phyloP scores from a whole-genome alignment of 2,113 vertebrate species.

The Clarias batrachus region DNA sequence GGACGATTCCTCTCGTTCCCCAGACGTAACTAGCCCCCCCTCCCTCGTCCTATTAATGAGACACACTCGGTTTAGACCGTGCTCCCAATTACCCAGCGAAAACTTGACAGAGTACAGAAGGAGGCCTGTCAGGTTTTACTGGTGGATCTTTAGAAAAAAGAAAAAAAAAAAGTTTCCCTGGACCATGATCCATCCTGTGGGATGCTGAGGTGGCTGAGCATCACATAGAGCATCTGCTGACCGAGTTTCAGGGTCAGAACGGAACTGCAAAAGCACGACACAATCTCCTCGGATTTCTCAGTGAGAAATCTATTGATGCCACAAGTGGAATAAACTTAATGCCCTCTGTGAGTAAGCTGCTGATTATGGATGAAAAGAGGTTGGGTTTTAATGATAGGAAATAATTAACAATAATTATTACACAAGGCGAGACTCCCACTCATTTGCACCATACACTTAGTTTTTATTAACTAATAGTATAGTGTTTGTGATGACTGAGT shows the following conservation, averaged over 20 bases:
- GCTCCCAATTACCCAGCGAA: slow-evolving; percentile 62
- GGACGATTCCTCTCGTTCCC: slow-evolving; percentile 36
- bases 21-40: slow-evolving; percentile 47
- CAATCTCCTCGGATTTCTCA: neutral
- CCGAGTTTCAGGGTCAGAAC: slow-evolving; percentile 5
- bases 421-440: neutral
- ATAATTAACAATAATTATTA: slow-evolving; percentile 22
- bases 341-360: neutral
- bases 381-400: neutral
- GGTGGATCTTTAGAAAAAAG: slow-evolving; percentile 6
- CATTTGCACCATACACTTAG: neutral
- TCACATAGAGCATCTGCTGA: slow-evolving; percentile 7
- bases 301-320: neutral
- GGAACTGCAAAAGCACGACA: slow-evolving; percentile 14
- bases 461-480: neutral
- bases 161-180: neutral
- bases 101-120: slow-evolving; percentile 39
- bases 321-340: neutral
- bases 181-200: neutral
- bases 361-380: slow-evolving; percentile 3
- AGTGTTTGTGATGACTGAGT: neutral
- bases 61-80: slow-evolving; percentile 60
- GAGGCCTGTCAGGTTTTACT: slow-evolving; percentile 14
- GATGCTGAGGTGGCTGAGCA: neutral
- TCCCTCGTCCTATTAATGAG: slow-evolving; percentile 58